A percentile compares a stretch with the other conserved stretches of the same genome.
Conservation (phyloP, 2,888 invertebrate genomes). For the Hirudinaria manillensis region DNA sequence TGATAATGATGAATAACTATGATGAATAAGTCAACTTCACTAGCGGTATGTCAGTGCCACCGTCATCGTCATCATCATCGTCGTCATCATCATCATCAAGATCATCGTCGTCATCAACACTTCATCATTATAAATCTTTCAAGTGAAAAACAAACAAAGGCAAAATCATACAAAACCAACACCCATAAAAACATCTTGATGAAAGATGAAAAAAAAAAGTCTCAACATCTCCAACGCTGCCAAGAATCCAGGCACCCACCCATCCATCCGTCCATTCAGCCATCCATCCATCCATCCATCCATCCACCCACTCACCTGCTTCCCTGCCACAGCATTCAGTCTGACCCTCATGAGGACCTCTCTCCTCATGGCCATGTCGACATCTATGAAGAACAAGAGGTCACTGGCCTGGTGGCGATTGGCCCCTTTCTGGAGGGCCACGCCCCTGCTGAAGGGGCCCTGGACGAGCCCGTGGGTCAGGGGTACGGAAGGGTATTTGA, state of each 20-base stretch:
- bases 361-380: conserved; percentile 80
- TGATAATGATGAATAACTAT: too few relatives aligned
- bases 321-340: conserved; percentile 52
- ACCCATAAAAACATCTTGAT: background rate
- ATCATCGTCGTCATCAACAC: too few relatives aligned
- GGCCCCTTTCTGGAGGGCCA: conserved; percentile 49
- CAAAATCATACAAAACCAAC: background rate
- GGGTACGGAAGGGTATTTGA: conserved; percentile 32
- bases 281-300: background rate
- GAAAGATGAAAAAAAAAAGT: background rate
- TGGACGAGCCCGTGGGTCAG: conserved; percentile 45
- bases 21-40: too few relatives aligned
- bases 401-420: conserved; percentile 59
- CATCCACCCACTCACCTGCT: conserved; percentile 42
- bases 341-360: conserved; percentile 67
- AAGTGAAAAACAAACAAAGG: background rate
- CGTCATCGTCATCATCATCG: too few relatives aligned
- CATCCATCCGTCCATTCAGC: background rate
- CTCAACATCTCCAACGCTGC: too few relatives aligned
- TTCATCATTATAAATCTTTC: too few relatives aligned
- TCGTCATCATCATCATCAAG: too few relatives aligned
- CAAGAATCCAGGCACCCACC: background rate
- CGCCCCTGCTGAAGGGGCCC: conserved; percentile 49
- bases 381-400: conserved; percentile 85
- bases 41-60: too few relatives aligned